Percentiles rank a stretch among this genome's conserved stretches.
phyloP scores from a whole-genome alignment of 2,113 vertebrate genomes.

The Solenodon paradoxus region DNA sequence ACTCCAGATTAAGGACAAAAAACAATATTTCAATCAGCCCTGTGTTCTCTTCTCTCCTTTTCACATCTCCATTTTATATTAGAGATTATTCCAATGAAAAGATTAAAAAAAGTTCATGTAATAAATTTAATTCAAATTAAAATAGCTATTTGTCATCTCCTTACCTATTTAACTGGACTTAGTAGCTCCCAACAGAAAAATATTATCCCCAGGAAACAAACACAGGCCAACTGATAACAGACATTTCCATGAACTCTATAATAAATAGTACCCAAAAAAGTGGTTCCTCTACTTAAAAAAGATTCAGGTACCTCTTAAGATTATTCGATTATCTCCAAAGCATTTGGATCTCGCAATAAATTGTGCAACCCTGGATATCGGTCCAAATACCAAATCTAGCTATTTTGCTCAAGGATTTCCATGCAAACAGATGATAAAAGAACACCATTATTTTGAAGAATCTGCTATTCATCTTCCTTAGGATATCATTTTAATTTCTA shows the following conservation, averaged over 20 bases:
- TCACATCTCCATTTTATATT: neutral
- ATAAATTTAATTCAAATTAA: neutral
- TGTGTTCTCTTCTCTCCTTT: neutral
- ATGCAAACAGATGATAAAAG: neutral
- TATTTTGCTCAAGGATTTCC: conserved; percentile 29
- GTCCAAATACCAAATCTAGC: neutral
- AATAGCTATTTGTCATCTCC: neutral
- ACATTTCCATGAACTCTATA: neutral
- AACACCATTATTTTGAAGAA: neutral
- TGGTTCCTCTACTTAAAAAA: neutral
- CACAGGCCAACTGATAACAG: neutral
- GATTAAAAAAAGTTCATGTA: neutral
- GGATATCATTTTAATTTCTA: conserved; percentile 52
- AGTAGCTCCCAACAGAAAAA: neutral
- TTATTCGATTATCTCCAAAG: neutral
- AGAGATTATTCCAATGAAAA: neutral
- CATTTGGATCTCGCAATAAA: neutral
- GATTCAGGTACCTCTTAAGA: neutral
- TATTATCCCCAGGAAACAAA: neutral
- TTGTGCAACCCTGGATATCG: neutral
- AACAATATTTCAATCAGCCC: neutral
- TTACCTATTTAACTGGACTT: neutral
- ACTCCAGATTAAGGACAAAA: neutral
- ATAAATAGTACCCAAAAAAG: neutral
- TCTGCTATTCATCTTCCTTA: neutral